Base-by-base conservation (phyloP, 2,113 vertebrate genomes). In the Mirounga angustirostris region DNA sequence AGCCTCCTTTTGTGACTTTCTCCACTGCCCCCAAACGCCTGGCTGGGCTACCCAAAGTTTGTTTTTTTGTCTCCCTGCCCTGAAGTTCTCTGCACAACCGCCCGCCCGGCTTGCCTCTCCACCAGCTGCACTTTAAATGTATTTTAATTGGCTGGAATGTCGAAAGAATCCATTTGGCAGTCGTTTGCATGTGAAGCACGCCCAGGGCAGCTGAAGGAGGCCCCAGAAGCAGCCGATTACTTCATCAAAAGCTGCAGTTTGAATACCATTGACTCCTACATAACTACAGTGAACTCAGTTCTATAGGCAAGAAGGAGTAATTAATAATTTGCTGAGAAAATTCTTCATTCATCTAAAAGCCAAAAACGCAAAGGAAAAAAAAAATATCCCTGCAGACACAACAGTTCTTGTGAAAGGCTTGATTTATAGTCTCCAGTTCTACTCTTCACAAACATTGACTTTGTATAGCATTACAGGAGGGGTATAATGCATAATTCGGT, bases 121-220 rank as follows among this genome's bases (percentile, higher is more conserved):
- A 98, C 98, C 98, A 98, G 99, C 99, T 99, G 99, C 98, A 98
- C 98, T 98, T 99, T 98, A 99, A 99, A 98, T 98, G 98, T 98
- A 98, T 99, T 99, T 98, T 99, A 99, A 99, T 99, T 99, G 99
- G 98, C 98, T 98, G 98, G 99, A 99, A 99, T 99, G 98, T 98
- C 96, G 98, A 98, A 99, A 98, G 99, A 99, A 99, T 99, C 98
- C 99, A 98, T 99, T 99, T 99, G 99, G 98, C 99, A 98, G 98
- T 99, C 98, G 99, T 99, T 99, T 99, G 98, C 99, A 99, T 99
- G 99, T 99, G 99, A 99, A 99, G 98, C 99, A 99, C 98, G 99
- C 99, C 98, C 98, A 98, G 98, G 99, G 99, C 99, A 99, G 99
- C 99, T 99, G 99, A 99, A 98, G 98, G 97, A 97, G 98, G 98